Base-by-base conservation (phyloP, 2,797 vertebrate genomes). In the Stomatorhinus walkeri region DNA sequence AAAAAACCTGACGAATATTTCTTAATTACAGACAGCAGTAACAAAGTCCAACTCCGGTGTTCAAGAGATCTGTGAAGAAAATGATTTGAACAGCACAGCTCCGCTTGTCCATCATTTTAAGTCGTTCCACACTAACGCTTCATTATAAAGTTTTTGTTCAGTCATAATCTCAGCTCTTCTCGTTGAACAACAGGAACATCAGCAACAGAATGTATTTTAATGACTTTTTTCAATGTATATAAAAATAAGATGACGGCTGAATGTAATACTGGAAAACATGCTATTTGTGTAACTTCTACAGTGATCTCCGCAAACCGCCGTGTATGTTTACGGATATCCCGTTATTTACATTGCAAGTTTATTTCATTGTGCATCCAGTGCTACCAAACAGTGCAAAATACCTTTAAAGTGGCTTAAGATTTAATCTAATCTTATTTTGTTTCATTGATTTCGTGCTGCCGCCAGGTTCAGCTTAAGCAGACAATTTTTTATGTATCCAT, bases 241-340 rank as follows among this genome's bases (percentile, higher is more conserved):
- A 84, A 48, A 68, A 84, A 22, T 84, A 84, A 84, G 7, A 46
- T 24, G 43, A 48, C 43, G 81, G n/a, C 46, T 46, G 43, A 84
- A 51, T 84, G 46, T 48, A 84, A 84, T 84, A 84, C 81, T 84
- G 81, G 46, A 84, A 84, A 84, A 84, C 81, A 84, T 48, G 40
- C 81, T 51, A 51, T 51, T 51, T 49, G 6, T 43, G 40, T 84
- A 84, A 84, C 24, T 48, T 24, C n/a, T 22, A 24, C 46, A 84
- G 10, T 46, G 40, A 51, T 24, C 22, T 48, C 46, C n/a, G 9
- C n/a, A 24, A 51, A 84, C 10, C 81, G 19, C 46, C 16, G 40
- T 43, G 72, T 19, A 79, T 8, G 32, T n/a, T 19, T 79, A 43
- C 16, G 19, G 36, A 79, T 7, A 43, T 79, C 16, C 40, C 16